phyloP scores from a whole-genome alignment of 1,140 invertebrate species.

The Leptoteleia sp. region DNA sequence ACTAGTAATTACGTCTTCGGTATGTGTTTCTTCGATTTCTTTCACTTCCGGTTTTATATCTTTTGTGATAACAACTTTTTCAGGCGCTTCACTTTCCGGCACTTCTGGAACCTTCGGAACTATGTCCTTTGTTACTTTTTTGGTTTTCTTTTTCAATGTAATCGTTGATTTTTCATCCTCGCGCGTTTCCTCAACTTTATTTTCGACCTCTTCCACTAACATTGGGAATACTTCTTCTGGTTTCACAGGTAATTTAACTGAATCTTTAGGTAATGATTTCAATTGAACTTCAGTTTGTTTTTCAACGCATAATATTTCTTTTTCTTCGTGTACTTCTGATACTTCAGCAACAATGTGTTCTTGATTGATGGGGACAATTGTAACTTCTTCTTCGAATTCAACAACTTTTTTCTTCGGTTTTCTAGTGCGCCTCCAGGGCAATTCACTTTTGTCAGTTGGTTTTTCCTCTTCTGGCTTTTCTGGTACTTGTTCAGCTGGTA shows the following conservation, averaged over 20 bases:
- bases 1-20: constrained; percentile 32
- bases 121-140: too few species aligned
- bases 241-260: too few species aligned
- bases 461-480: too few species aligned
- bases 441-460: too few species aligned
- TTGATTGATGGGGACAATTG: constrained; percentile 73
- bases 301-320: constrained; percentile 71
- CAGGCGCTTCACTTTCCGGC: too few species aligned
- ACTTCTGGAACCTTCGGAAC: too few species aligned
- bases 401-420: constrained; percentile 72
- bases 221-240: too few species aligned
- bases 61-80: constrained; percentile 46
- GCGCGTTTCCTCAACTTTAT: too few species aligned
- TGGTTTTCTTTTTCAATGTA: too few species aligned
- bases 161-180: constrained; percentile 14
- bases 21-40: constrained; percentile 41
- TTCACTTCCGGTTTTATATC: constrained; percentile 14
- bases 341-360: constrained; percentile 71
- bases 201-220: too few species aligned
- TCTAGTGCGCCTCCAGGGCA: constrained; percentile 79
- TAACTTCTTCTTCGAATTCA: constrained; percentile 75
- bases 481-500: too few species aligned
- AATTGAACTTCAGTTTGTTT: constrained; percentile 75
- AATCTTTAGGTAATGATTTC: constrained; percentile 77
- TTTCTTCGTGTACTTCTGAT: constrained; percentile 52